Percentiles rank a stretch among this genome's conserved stretches.
Conservation (phyloP, 2,888 invertebrate species). For the Melangyna quadrimaculata region DNA sequence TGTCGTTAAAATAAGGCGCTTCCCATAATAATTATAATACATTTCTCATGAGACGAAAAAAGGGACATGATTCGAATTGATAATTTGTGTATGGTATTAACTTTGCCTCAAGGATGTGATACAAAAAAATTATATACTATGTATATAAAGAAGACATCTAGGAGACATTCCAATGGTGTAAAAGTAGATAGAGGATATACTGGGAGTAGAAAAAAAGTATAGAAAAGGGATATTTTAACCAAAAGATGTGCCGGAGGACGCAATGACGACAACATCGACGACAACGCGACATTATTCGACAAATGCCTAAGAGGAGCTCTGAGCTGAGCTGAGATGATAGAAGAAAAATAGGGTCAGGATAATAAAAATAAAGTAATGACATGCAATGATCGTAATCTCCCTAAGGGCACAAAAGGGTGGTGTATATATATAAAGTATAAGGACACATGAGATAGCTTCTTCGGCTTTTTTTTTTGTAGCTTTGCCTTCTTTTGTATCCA, state of each 20-base stretch:
- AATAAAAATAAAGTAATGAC: slow-evolving; percentile 61
- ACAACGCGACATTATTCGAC: not conserved
- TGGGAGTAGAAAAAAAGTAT: no score
- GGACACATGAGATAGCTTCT: slow-evolving; percentile 33
- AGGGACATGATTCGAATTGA: slow-evolving; percentile 68
- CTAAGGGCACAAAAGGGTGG: slow-evolving; percentile 9
- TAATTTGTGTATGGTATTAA: slow-evolving; percentile 51
- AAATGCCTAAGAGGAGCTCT: not conserved
- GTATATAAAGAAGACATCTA: not conserved
- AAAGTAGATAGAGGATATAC: not conserved
- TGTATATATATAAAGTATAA: not conserved
- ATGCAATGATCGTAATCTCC: slow-evolving; percentile 60
- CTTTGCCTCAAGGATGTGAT: slow-evolving; percentile 23
- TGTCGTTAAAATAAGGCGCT: slow-evolving; percentile 44
- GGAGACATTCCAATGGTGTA: slow-evolving; percentile 2
- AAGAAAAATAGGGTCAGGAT: slow-evolving; percentile 40
- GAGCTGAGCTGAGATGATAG: no score
- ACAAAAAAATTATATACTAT: not conserved
- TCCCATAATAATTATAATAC: slow-evolving; percentile 66
- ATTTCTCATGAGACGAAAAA: slow-evolving; percentile 68
- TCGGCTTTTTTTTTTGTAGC: not conserved
- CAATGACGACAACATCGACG: not conserved
- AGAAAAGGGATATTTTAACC: slow-evolving; percentile 16
- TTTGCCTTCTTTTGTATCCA: slow-evolving; percentile 1
- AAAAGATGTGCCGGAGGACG: not conserved